Conservation (phyloP, 2,888 invertebrate genomes). For the Cantharis rufa region DNA sequence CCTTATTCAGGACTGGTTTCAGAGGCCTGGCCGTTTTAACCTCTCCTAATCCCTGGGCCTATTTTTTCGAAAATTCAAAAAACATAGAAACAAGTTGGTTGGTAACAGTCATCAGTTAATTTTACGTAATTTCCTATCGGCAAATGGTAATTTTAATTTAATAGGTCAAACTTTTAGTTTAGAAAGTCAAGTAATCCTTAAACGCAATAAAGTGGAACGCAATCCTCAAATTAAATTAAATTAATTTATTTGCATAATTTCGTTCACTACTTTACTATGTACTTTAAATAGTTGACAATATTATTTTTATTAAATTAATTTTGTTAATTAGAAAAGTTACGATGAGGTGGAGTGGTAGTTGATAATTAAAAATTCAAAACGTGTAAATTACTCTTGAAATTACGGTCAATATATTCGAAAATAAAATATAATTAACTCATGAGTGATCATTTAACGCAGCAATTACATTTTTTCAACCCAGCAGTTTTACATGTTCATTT, state of each 20-base stretch:
- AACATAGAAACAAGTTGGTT: too few relatives aligned
- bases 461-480: background rate
- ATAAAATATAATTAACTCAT: background rate
- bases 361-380: background rate
- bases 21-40: too few relatives aligned
- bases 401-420: background rate
- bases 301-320: background rate
- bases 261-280: background rate
- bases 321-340: background rate
- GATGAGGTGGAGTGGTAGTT: too few relatives aligned
- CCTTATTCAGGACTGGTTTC: too few relatives aligned
- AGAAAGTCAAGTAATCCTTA: background rate
- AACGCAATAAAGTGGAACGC: background rate
- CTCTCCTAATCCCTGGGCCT: too few relatives aligned
- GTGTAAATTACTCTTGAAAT: background rate
- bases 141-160: background rate
- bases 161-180: background rate
- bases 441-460: background rate
- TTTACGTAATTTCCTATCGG: background rate
- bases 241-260: background rate
- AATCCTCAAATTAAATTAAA: background rate
- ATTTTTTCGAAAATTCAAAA: too few relatives aligned
- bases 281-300: background rate
- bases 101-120: background rate
- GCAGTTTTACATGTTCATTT: background rate